These are phyloP conservation scores for Ophonus ardosiacus DNA, from an alignment of 2,888 invertebrate genomes.

Conservation along the genomic window DNA sequence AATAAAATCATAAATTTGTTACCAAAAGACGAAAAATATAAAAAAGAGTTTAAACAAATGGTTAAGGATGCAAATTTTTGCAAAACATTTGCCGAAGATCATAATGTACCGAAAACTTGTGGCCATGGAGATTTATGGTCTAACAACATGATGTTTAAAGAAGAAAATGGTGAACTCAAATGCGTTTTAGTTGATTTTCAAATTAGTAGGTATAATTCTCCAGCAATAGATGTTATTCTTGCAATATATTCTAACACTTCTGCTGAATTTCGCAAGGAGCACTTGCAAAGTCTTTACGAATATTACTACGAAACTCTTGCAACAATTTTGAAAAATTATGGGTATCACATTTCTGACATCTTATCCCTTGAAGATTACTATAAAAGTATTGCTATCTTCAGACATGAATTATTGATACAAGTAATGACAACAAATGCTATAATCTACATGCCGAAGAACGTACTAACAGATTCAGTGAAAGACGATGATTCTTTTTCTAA, in stretches of 20 bases:
- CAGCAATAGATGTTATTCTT: conserved; percentile 20
- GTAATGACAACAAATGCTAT: not conserved
- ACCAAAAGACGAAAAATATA: conserved; percentile 67
- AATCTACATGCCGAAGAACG: not conserved
- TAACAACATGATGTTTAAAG: conserved; percentile 50
- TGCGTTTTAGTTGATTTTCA: conserved; percentile 37
- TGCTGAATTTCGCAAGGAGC: not conserved
- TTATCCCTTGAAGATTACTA: not conserved
- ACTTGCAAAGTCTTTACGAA: conserved; percentile 1
- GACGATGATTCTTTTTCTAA: not conserved
- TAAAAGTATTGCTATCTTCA: not conserved
- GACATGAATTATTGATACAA: not conserved
- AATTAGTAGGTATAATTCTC: conserved; percentile 4
- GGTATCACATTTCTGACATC: not conserved
- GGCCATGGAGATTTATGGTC: conserved; percentile 59
- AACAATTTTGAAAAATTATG: not conserved
- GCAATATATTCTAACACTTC: conserved; percentile 8
- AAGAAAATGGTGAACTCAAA: not conserved
- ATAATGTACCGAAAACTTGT: conserved; percentile 67
- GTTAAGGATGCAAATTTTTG: conserved; percentile 57
- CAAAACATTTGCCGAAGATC: conserved; percentile 69
- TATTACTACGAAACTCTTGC: conserved; percentile 5
- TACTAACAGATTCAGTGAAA: not conserved
- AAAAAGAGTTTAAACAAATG: conserved; percentile 64
- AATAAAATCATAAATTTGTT: conserved; percentile 67